Base-by-base conservation (phyloP, 2,888 invertebrate genomes). In the Argyra leucocephala region DNA sequence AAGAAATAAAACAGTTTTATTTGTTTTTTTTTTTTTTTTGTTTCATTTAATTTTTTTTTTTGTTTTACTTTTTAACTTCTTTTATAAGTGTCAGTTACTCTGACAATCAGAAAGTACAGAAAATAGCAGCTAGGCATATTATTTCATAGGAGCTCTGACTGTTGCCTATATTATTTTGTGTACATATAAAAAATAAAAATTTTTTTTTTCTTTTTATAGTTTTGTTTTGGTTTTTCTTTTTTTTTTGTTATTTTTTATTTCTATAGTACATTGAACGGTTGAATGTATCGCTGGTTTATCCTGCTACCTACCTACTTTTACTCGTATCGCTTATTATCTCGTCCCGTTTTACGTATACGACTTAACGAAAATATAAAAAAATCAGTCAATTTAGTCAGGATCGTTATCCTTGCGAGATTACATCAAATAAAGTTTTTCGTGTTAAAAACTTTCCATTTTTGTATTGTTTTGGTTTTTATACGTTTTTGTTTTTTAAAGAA, bases 321-420 rank as follows among this genome's bases (percentile, higher is more conserved):
- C 10, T 10, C n/a, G n/a, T n/a, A n/a, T n/a, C 31, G 31, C 31
- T 31, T 31, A 31, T 31, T 31, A 12, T 48, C n/a, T 48, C n/a
- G 18, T 48, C 12, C 48, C 18, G 48, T 48, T 15, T 48, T 18
- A 48, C 48, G 18, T 48, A 31, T 18, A 18, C 48, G 48, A 18
- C 48, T 48, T 48, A 48, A 48, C 15, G 18, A 12, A 48, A 48
- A 48, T 48, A 2, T 48, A 15, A 48, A 48, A 48, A 48, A 48
- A 48, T 48, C 48, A 48, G 48, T 48, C 48, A 48, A 48, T 48
- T 48, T 48, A 48, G 48, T 48, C n/a, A 48, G 48, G 48, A 48
- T 48, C 48, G 48, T 48, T 48, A 48, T 48, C 48, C 48, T 48
- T 48, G 48, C 48, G 48, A 48, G 48, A 48, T 48, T 48, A 48